A percentile compares a stretch with the other conserved stretches of the same genome.
Evolutionary conservation across 2,797 vertebrate genomes (phyloP).

Genomic region (Heliangelus exortis): DNA sequence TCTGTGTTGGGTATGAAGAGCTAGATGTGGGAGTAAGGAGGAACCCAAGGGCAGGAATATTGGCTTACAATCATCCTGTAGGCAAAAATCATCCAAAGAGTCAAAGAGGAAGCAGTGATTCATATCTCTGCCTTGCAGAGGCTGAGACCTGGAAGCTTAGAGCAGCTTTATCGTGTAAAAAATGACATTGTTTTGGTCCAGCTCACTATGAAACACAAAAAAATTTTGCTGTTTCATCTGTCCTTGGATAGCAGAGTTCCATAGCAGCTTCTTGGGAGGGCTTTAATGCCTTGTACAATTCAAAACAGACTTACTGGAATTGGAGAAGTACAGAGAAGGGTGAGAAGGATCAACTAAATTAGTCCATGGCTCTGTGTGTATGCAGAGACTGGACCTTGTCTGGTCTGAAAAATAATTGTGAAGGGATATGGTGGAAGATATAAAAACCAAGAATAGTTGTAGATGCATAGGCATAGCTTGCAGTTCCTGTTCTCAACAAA

Average conservation of each 20-base stretch:
- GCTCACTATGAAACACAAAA: background rate
- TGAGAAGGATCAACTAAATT: background rate
- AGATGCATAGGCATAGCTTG: accelerated
- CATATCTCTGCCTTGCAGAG: background rate
- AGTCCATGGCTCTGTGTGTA: background rate
- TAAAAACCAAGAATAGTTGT: background rate
- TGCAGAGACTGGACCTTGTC: background rate
- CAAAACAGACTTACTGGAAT: background rate
- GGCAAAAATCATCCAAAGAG: background rate
- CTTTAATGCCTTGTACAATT: background rate
- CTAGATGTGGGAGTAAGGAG: background rate
- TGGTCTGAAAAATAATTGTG: background rate
- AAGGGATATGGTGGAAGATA: background rate
- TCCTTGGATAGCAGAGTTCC: background rate
- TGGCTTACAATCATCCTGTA: background rate
- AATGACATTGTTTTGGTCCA: background rate
- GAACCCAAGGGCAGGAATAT: background rate
- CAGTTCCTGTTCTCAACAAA: background rate
- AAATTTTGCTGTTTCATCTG: background rate
- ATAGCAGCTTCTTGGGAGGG: background rate
- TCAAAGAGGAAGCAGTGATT: background rate
- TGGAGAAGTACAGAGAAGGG: background rate
- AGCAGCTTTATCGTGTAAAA: background rate
- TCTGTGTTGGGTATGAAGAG: background rate
- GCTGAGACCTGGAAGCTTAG: background rate